A percentile compares a stretch with the other conserved stretches of the same genome.
phyloP scores from a whole-genome alignment of 1,140 invertebrate genomes.

The Ladona fulva region DNA sequence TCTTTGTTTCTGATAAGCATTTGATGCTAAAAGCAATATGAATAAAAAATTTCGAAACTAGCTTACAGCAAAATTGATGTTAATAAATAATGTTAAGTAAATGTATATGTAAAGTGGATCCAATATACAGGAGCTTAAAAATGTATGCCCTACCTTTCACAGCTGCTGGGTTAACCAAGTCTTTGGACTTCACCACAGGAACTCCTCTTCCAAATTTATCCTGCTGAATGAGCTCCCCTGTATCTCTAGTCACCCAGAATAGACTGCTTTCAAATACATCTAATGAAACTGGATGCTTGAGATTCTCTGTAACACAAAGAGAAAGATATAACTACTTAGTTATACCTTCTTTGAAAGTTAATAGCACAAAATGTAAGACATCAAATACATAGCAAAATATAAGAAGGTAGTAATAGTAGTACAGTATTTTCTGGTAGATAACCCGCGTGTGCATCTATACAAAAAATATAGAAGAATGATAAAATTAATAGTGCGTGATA shows the following conservation, averaged over 20 bases:
- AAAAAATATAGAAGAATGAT: slow-evolving; percentile 19
- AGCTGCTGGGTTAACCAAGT: slow-evolving; percentile 73
- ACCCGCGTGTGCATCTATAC: too few relatives aligned
- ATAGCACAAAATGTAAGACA: too few relatives aligned
- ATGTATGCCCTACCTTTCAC: slow-evolving; percentile 70
- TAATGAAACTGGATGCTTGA: slow-evolving; percentile 74
- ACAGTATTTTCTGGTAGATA: too few relatives aligned
- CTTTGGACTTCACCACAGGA: slow-evolving; percentile 65
- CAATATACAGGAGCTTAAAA: too few relatives aligned
- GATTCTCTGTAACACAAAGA: slow-evolving; percentile 47
- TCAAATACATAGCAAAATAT: too few relatives aligned
- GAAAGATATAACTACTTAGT: background rate
- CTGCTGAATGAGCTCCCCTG: slow-evolving; percentile 72
- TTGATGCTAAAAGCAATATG: too few relatives aligned
- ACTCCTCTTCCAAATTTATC: slow-evolving; percentile 95
- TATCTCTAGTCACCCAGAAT: slow-evolving; percentile 79
- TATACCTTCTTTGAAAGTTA: background rate
- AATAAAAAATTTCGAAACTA: too few relatives aligned
- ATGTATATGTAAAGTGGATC: too few relatives aligned
- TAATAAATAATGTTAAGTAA: too few relatives aligned
- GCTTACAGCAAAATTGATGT: too few relatives aligned
- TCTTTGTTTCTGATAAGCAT: too few relatives aligned
- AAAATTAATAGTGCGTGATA: background rate
- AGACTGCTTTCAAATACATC: slow-evolving; percentile 88
- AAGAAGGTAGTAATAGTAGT: too few relatives aligned